A percentile compares a stretch with the other conserved stretches of the same genome.
phyloP scores from a whole-genome alignment of 2,113 vertebrate species.

The Rhabdomys dilectus region DNA sequence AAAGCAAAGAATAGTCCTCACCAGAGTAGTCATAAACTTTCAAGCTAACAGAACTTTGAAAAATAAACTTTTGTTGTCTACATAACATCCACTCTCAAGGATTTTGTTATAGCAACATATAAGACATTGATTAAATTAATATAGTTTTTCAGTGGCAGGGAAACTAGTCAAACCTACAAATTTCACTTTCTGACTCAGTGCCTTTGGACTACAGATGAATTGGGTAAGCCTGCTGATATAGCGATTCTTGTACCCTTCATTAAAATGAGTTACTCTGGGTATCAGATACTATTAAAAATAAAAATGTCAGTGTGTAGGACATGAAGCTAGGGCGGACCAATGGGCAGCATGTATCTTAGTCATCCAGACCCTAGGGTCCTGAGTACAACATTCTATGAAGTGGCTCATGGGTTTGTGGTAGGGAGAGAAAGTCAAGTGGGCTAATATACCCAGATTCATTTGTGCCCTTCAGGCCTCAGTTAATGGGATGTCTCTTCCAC shows the following conservation, averaged over 20 bases:
- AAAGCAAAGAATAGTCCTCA: not conserved
- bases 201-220: not conserved
- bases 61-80: not conserved
- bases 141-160: not conserved
- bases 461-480: not conserved
- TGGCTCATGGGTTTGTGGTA: too few species aligned
- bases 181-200: not conserved
- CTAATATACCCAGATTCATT: not conserved
- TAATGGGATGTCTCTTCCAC: not conserved
- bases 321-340: fast-evolving
- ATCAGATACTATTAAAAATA: not conserved
- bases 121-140: not conserved
- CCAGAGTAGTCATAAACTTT: not conserved
- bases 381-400: not conserved
- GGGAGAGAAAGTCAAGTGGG: not conserved
- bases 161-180: not conserved
- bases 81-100: not conserved
- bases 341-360: not conserved
- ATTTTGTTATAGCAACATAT: not conserved
- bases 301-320: not conserved
- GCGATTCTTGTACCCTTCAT: not conserved
- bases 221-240: not conserved
- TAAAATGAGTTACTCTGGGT: not conserved
- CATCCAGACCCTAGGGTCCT: not conserved
- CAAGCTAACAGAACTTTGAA: not conserved